These are phyloP conservation scores for Anguilla rostrata DNA, from an alignment of 2,113 vertebrate species.

Conservation along the genomic window DNA sequence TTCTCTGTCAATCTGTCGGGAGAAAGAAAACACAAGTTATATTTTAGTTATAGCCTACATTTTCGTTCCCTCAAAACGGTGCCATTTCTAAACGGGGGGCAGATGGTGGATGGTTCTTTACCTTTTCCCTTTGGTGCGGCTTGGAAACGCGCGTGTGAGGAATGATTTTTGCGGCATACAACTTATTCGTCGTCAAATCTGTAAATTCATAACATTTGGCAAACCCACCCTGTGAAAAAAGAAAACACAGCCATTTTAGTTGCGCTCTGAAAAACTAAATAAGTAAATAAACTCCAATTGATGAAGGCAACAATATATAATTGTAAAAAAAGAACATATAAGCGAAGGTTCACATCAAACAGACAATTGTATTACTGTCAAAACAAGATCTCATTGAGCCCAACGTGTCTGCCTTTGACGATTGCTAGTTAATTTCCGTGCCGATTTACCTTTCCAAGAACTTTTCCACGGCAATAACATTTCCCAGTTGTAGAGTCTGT, in stretches of 20 bases:
- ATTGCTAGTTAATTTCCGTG: neutral
- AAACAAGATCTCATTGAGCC: neutral
- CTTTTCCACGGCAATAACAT: constrained; percentile 94
- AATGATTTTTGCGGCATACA: constrained; percentile 98
- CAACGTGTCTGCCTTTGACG: neutral
- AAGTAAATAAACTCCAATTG: neutral
- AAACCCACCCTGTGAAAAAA: constrained; percentile 83
- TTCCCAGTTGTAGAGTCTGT: constrained; percentile 88
- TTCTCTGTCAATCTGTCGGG: constrained; percentile 90
- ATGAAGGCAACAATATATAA: neutral
- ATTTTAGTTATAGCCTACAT: constrained; percentile 24
- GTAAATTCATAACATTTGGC: constrained; percentile 99
- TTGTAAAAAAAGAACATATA: too few relatives aligned
- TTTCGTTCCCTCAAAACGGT: neutral
- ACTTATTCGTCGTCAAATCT: constrained; percentile 90
- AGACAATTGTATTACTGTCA: neutral
- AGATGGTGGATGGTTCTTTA: constrained; percentile 39
- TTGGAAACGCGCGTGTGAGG: constrained; percentile 94
- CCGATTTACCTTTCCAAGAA: constrained; percentile 86
- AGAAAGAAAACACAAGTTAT: neutral
- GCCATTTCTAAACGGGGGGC: neutral
- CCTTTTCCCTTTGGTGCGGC: constrained; percentile 97
- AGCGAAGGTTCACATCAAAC: neutral
- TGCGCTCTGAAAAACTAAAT: neutral
- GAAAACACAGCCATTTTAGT: neutral